These are phyloP conservation scores for Mactra quadrangularis DNA, from an alignment of 1,140 invertebrate genomes.

Conservation along the genomic window DNA sequence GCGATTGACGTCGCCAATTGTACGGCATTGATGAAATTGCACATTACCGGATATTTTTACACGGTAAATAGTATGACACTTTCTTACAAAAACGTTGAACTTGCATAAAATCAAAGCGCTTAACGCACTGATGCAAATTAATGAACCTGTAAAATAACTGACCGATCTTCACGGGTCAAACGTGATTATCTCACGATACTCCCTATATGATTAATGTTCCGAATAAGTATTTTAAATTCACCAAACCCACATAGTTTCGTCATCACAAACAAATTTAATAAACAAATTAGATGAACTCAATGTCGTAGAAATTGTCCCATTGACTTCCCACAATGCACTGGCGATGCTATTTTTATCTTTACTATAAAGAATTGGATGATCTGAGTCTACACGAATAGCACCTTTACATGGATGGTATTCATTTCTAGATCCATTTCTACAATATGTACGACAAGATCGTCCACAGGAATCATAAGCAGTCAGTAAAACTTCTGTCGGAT, in stretches of 20 bases:
- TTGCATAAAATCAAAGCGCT: too few species aligned
- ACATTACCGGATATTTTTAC: too few species aligned
- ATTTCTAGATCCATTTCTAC: conserved; percentile 42
- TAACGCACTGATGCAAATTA: too few species aligned
- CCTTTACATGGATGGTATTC: conserved; percentile 70
- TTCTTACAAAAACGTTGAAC: too few species aligned
- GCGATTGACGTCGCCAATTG: too few species aligned
- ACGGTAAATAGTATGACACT: too few species aligned
- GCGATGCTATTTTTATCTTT: not conserved
- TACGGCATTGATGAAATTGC: too few species aligned
- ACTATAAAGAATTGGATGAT: conserved; percentile 13
- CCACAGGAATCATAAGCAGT: conserved; percentile 77
- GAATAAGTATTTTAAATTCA: conserved; percentile 1
- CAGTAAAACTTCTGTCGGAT: conserved; percentile 65
- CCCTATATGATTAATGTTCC: too few species aligned
- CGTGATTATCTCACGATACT: too few species aligned
- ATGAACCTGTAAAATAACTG: too few species aligned
- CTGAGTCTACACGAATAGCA: conserved; percentile 63
- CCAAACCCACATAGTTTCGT: conserved; percentile 38
- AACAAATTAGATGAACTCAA: conserved; percentile 21
- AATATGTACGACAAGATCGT: conserved; percentile 72
- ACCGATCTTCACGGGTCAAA: too few species aligned
- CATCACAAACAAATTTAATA: conserved; percentile 50
- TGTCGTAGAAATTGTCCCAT: not conserved
- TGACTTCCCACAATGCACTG: conserved; percentile 14